Conservation (phyloP, 1,140 invertebrate species). For the Colletes gigas region DNA sequence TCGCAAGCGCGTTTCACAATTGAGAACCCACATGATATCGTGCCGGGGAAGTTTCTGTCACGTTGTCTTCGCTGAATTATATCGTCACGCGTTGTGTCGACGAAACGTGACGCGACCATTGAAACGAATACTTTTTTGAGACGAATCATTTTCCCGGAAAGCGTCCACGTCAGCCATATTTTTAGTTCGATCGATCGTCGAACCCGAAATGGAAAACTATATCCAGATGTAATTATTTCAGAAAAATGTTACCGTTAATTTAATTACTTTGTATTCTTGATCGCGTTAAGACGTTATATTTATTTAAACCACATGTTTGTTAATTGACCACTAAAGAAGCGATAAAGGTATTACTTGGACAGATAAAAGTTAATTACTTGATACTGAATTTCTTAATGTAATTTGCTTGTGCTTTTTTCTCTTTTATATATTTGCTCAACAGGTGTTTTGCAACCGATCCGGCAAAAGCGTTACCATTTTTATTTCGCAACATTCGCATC, state of each 20-base stretch:
- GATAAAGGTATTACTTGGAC: no score
- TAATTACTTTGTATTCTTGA: no score
- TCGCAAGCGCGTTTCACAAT: not conserved
- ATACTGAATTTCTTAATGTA: not conserved
- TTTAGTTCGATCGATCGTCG: not conserved
- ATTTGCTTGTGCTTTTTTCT: not conserved
- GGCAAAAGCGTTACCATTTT: not conserved
- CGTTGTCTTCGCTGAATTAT: no score
- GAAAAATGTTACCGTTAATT: no score
- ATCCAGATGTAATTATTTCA: not conserved
- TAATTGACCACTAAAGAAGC: no score
- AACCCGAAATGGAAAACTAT: not conserved
- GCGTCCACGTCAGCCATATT: constrained; percentile 8
- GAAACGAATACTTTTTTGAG: constrained; percentile 5
- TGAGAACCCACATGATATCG: not conserved
- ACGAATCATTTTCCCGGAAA: constrained; percentile 12
- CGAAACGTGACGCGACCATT: not conserved
- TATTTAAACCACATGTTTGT: not conserved
- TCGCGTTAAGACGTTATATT: not conserved
- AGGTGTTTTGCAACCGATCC: not conserved
- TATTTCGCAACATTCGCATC: not conserved
- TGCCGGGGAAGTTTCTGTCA: not conserved
- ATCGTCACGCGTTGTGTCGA: not conserved
- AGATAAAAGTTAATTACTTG: not conserved
- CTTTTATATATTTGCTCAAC: not conserved